phyloP scores from a whole-genome alignment of 2,797 vertebrate genomes.

The Mormyrus hasselquistii region DNA sequence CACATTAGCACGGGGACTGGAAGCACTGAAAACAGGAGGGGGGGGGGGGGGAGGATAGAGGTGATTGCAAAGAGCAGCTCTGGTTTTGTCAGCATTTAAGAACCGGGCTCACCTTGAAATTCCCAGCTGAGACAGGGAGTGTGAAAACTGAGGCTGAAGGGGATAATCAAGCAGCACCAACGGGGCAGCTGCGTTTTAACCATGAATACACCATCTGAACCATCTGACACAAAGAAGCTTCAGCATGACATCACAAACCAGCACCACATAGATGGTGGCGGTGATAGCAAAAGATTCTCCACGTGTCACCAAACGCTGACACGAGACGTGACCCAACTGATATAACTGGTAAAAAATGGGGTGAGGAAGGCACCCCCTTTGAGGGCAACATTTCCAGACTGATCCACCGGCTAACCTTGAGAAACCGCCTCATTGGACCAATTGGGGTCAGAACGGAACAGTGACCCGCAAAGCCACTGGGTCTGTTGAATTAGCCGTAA shows the following conservation, averaged over 20 bases:
- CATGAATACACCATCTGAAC: background rate
- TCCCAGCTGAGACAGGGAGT: background rate
- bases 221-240: background rate
- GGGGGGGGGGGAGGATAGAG: background rate
- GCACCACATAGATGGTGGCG: background rate
- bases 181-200: background rate
- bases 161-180: background rate
- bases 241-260: background rate
- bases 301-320: background rate
- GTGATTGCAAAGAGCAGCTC: background rate
- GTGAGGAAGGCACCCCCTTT: conserved; percentile 16
- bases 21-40: background rate
- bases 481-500: background rate
- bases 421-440: background rate
- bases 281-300: background rate
- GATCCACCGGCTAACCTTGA: background rate
- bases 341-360: conserved; percentile 42
- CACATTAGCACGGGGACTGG: background rate
- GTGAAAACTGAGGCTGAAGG: background rate
- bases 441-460: background rate
- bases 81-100: background rate
- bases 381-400: conserved; percentile 7
- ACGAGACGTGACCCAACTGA: conserved; percentile 8
- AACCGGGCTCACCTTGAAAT: background rate
- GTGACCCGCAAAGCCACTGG: background rate